Conservation (phyloP, 37 sponge, comb jelly and placozoan genomes). For the Beroe forskalii region DNA sequence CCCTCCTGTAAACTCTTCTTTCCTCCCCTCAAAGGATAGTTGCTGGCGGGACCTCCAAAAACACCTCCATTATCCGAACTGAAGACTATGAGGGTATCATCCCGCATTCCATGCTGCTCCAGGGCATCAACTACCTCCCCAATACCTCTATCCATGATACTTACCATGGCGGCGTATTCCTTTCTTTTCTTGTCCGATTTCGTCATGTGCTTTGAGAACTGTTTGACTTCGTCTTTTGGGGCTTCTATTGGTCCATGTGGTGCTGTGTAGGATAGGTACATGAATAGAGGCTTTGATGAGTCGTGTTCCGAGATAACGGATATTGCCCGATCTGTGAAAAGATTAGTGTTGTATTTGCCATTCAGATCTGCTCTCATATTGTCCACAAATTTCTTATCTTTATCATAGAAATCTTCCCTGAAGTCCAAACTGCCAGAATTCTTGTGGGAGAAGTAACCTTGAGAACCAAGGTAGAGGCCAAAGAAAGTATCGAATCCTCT, state of each 20-base stretch:
- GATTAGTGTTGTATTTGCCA: background rate
- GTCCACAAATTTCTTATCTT: conserved; percentile 9
- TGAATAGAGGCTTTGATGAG: conserved; percentile 12
- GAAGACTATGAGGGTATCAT: conserved; percentile 38
- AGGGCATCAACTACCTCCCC: background rate
- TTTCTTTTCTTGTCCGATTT: background rate
- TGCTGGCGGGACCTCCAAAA: background rate
- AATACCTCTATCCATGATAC: conserved; percentile 45
- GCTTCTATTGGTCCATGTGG: background rate
- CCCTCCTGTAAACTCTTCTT: conserved; percentile 41
- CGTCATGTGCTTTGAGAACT: background rate
- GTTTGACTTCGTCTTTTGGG: background rate
- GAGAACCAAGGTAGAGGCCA: conserved; percentile 7
- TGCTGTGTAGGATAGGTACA: conserved; percentile 30
- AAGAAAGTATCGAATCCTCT: conserved; percentile 54
- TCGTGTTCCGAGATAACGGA: background rate
- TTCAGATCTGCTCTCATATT: background rate
- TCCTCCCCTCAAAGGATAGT: conserved; percentile 36
- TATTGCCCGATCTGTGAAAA: conserved; percentile 13
- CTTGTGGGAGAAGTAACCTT: conserved; percentile 12
- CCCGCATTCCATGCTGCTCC: background rate
- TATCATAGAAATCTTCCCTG: background rate
- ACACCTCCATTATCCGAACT: conserved; percentile 18
- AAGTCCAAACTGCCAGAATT: background rate
- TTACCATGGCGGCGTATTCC: background rate